These are phyloP conservation scores for Nettapus auritus DNA, from an alignment of 2,113 vertebrate species.

Conservation along the genomic window DNA sequence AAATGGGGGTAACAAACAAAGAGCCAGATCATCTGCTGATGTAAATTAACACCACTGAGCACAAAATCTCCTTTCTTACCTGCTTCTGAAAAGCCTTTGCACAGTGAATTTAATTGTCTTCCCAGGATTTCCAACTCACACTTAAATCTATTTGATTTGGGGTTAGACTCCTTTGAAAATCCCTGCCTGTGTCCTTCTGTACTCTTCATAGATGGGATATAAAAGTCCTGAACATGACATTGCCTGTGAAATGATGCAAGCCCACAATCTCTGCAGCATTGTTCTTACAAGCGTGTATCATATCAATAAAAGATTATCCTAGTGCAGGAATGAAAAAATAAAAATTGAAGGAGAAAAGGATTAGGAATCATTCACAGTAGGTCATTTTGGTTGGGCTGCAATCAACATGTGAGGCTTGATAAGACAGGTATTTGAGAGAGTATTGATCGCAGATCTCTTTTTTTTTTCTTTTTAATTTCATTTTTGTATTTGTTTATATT, in stretches of 20 bases:
- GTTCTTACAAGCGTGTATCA: not conserved
- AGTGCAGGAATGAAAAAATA: constrained; percentile 29
- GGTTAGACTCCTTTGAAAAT: not conserved
- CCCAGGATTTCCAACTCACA: not conserved
- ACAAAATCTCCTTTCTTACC: not conserved
- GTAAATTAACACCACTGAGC: not conserved
- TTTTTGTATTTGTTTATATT: constrained; percentile 34
- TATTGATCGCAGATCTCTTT: constrained; percentile 46
- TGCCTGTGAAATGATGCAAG: constrained; percentile 37
- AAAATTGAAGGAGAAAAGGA: constrained; percentile 35
- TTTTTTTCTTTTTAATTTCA: constrained; percentile 29
- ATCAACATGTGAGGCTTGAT: constrained; percentile 44
- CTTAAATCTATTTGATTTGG: not conserved
- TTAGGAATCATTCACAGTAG: constrained; percentile 33
- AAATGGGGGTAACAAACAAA: not conserved
- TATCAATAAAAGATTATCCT: constrained; percentile 42
- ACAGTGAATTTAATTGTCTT: not conserved
- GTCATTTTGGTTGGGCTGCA: constrained; percentile 10
- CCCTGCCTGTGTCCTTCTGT: not conserved
- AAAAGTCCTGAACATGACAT: constrained; percentile 17
- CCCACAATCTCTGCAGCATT: not conserved
- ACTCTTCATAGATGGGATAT: not conserved
- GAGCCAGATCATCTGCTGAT: not conserved
- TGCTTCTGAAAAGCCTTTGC: not conserved
- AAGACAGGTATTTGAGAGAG: constrained; percentile 27